phyloP scores from a whole-genome alignment of 2,888 invertebrate species.

The Hoplodrina ambigua region DNA sequence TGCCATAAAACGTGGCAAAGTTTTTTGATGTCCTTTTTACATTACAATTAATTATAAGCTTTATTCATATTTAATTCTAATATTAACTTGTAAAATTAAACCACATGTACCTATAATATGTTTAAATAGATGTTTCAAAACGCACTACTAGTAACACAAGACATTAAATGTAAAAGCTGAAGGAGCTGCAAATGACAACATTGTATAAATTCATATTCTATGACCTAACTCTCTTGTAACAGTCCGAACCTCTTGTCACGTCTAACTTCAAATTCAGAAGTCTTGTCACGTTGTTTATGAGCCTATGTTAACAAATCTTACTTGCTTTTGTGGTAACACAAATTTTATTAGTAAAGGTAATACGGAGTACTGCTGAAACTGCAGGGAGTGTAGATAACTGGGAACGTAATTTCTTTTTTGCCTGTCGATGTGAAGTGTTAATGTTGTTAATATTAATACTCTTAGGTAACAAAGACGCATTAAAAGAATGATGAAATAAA shows the following conservation, averaged over 20 bases:
- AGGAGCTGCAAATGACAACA: background rate
- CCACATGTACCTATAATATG: background rate
- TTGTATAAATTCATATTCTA: conserved; percentile 32
- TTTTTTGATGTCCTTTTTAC: no score
- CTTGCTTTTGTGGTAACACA: conserved; percentile 6
- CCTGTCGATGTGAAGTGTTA: no score
- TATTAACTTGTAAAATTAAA: background rate
- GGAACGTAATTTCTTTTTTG: background rate
- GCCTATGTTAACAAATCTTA: conserved; percentile 34
- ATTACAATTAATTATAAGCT: no score
- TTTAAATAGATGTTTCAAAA: no score
- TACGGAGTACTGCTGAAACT: conserved; percentile 17
- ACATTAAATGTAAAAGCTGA: no score
- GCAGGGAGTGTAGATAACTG: background rate
- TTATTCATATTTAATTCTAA: no score
- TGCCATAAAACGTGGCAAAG: no score
- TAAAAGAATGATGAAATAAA: no score
- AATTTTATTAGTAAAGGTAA: conserved; percentile 11
- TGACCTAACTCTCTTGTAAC: background rate
- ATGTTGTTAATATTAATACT: no score
- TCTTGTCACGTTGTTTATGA: conserved; percentile 44
- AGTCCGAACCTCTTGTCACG: conserved; percentile 31
- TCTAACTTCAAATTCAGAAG: conserved; percentile 13
- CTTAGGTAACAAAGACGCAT: no score
- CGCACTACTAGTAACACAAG: no score